These are phyloP conservation scores for Porites cylindrica DNA, from an alignment of 92 coral and sea anemone species.

Conservation along the genomic window DNA sequence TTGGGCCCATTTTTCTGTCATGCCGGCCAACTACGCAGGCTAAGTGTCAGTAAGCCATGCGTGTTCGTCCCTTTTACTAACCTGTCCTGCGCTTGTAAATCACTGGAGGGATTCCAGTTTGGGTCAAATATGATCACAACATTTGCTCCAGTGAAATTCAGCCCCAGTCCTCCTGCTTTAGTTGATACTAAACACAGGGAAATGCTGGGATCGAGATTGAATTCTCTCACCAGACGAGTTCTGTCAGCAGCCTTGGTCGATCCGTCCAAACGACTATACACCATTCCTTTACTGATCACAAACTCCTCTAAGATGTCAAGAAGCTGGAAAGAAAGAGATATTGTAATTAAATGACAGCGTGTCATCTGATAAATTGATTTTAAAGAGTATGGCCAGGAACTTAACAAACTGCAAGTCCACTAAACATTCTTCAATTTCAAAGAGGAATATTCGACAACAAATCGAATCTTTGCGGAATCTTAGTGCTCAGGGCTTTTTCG, in stretches of 20 bases:
- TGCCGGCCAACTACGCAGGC: too few species aligned
- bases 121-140: conserved; percentile 98
- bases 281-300: conserved; percentile 85
- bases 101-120: conserved; percentile 96
- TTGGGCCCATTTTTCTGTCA: too few species aligned
- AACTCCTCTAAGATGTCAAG: conserved; percentile 91
- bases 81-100: conserved; percentile 98
- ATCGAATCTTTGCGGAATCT: too few species aligned
- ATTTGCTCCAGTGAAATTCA: conserved; percentile 96
- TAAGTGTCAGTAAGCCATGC: too few species aligned
- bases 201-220: conserved; percentile 84
- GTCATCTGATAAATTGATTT: too few species aligned
- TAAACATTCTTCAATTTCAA: too few species aligned
- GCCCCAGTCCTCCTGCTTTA: conserved; percentile 94
- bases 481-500: too few species aligned
- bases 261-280: conserved; percentile 94
- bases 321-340: conserved; percentile 47
- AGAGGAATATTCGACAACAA: too few species aligned
- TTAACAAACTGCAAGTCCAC: too few species aligned
- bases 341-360: too few species aligned
- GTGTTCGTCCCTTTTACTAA: conserved; percentile 1
- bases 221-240: conserved; percentile 86
- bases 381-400: too few species aligned
- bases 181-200: conserved; percentile 90
- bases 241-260: conserved; percentile 83